phyloP scores from a whole-genome alignment of 2,888 invertebrate genomes.

The Drosophila recens region DNA sequence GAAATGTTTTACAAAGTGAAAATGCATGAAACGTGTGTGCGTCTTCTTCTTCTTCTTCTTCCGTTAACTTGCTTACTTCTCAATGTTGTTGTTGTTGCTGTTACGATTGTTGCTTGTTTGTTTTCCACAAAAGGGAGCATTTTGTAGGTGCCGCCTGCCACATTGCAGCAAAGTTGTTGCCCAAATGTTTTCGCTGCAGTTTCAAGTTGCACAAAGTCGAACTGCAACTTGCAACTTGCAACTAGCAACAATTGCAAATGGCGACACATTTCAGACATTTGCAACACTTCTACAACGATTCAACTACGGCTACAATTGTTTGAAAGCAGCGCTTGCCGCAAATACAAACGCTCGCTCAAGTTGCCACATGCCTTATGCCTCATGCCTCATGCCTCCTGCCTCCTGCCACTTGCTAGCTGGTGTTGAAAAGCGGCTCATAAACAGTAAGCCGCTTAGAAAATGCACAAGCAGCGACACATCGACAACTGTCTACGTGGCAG shows the following conservation, averaged over 20 bases:
- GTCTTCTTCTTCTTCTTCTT: background rate
- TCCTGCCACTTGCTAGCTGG: conserved; percentile 34
- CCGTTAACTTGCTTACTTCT: conserved; percentile 5
- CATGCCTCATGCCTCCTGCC: conserved; percentile 19
- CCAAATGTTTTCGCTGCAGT: conserved; percentile 57
- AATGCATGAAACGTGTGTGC: conserved; percentile 74
- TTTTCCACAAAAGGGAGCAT: conserved; percentile 73
- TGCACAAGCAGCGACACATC: conserved; percentile 58
- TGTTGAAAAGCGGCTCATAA: conserved; percentile 76
- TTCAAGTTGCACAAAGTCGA: conserved; percentile 39
- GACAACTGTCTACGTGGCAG: conserved; percentile 36
- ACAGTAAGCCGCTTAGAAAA: conserved; percentile 75
- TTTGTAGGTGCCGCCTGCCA: conserved; percentile 74
- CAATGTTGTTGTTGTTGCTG: conserved; percentile 10
- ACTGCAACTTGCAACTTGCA: conserved; percentile 29
- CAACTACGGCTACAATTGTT: conserved; percentile 28
- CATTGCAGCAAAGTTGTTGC: conserved; percentile 66
- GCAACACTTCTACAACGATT: conserved; percentile 61
- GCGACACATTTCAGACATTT: conserved; percentile 74
- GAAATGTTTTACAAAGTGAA: conserved; percentile 81
- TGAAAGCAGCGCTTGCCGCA: conserved; percentile 11
- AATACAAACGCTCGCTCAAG: conserved; percentile 34
- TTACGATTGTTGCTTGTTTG: conserved; percentile 46
- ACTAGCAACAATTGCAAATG: conserved; percentile 57
- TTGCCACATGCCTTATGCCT: conserved; percentile 19